Evolutionary conservation across 1,140 invertebrate species (phyloP), one percentile per base, ranked within the genome.

Genomic region (Dufourea novaeangliae): DNA sequence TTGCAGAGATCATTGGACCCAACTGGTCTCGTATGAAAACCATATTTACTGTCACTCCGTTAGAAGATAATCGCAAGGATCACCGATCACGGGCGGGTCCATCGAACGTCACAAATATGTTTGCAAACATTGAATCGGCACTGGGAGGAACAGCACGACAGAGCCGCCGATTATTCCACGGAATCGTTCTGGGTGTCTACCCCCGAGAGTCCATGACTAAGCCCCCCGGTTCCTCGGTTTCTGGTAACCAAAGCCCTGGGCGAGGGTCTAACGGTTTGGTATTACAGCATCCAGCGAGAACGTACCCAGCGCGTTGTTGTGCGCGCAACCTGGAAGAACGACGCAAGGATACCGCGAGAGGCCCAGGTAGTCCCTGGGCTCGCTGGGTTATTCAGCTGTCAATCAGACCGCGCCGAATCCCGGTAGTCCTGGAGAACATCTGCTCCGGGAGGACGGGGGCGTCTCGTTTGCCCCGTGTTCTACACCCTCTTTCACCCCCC

Each of bases 371-470:
- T 84, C 73, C n/a, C 69, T 73, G 70, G 50, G 32, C 29, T 56
- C 11, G n/a, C 29, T 56, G 7, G n/a, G 63, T 57, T 71, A 87
- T 88, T 85, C 76, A 87, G 54, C 81, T 85, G 86, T 87, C 86
- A 89, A 59, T 89, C 85, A 86, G 63, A 5, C 22, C 12, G 32
- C 29, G 39, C 57, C 20, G 64, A 84, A 84, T 84, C 78, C 59
- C 68, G 75, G 61, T 74, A 79, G 57, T 78, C 25, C 63, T 68
- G 50, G 59, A 22, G 70, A 76, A 63, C 62, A 84, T 78, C 67
- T 82, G 68, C 70, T 75, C 68, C 32, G 59, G 75, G 71, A 86
- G 68, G 84, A 86, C 73, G 84, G 66, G 83, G 68, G 72, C 81
- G 81, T 78, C 80, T 84, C 76, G 57, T 67, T 73, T 46, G 10